Percentiles rank a stretch among this genome's conserved stretches.
phyloP scores from a whole-genome alignment of 2,888 invertebrate species.

The Agrenia bidenticulata region DNA sequence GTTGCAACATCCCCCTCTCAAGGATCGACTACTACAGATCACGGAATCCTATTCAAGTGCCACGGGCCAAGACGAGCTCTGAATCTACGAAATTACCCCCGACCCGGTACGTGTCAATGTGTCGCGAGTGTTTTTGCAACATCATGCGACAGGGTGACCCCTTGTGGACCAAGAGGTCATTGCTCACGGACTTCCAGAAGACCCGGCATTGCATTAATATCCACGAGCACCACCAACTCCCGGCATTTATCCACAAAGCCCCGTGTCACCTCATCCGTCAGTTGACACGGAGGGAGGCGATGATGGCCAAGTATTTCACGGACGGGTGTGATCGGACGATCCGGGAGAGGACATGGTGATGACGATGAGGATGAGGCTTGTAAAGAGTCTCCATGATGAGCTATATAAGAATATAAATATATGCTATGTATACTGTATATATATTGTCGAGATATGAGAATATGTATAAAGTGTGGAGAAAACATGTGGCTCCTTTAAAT shows the following conservation, averaged over 20 bases:
- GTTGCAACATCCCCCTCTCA: neutral
- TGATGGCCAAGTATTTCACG: slow-evolving; percentile 15
- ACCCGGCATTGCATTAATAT: slow-evolving; percentile 30
- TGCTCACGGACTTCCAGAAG: slow-evolving; percentile 20
- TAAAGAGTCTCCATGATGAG: too few relatives aligned
- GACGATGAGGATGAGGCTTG: too few relatives aligned
- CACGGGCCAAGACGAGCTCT: neutral
- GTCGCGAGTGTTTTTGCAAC: slow-evolving; percentile 4
- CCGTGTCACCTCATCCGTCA: slow-evolving; percentile 17
- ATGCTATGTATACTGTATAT: too few relatives aligned
- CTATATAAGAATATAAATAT: too few relatives aligned
- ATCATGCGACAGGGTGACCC: neutral
- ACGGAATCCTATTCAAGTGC: neutral
- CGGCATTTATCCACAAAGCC: slow-evolving; percentile 12
- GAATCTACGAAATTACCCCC: neutral
- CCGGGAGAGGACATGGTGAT: too few relatives aligned
- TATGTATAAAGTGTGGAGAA: too few relatives aligned
- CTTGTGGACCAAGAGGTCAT: neutral
- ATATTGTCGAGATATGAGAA: too few relatives aligned
- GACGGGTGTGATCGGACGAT: too few relatives aligned
- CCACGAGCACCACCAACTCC: slow-evolving; percentile 29
- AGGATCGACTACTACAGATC: slow-evolving; percentile 13
- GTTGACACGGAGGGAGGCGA: slow-evolving; percentile 13
- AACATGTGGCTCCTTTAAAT: too few relatives aligned
- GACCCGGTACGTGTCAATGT: neutral